Conservation (phyloP, 2,113 vertebrate species). For the Elanoides forficatus region DNA sequence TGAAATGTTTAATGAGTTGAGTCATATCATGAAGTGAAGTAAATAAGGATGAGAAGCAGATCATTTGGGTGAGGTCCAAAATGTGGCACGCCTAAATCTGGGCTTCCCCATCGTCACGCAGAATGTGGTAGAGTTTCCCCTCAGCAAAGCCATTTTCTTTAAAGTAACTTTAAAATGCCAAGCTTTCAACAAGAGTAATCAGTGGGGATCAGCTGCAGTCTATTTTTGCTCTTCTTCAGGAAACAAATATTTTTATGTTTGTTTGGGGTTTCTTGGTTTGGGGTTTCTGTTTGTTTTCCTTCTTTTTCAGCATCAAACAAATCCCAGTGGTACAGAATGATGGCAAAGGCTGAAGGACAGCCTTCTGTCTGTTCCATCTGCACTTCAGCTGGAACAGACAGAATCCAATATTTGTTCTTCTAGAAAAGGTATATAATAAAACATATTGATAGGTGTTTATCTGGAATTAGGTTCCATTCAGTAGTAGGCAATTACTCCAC, state of each 20-base stretch:
- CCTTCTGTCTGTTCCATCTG: not conserved
- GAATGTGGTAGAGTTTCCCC: constrained; percentile 30
- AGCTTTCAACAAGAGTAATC: constrained; percentile 52
- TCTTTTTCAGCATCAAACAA: constrained; percentile 50
- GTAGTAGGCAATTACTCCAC: not conserved
- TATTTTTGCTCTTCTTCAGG: constrained; percentile 54
- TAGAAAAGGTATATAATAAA: not conserved
- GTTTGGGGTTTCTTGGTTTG: not conserved
- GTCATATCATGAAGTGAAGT: constrained; percentile 62
- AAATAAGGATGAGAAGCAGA: constrained; percentile 62
- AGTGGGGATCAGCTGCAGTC: constrained; percentile 3
- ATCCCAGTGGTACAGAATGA: not conserved
- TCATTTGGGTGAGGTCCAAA: constrained; percentile 57
- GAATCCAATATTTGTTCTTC: not conserved
- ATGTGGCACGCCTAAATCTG: constrained; percentile 17
- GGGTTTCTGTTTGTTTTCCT: constrained; percentile 10
- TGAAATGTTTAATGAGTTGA: constrained; percentile 70
- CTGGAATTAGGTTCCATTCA: not conserved
- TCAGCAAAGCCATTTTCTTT: constrained; percentile 37
- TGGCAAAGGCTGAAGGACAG: not conserved
- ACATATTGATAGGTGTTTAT: not conserved
- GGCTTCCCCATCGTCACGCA: not conserved
- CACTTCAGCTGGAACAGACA: not conserved
- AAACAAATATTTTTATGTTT: not conserved
- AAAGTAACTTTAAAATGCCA: constrained; percentile 58